Base-by-base conservation (phyloP, 2,888 invertebrate genomes). In the Theretra japonica region DNA sequence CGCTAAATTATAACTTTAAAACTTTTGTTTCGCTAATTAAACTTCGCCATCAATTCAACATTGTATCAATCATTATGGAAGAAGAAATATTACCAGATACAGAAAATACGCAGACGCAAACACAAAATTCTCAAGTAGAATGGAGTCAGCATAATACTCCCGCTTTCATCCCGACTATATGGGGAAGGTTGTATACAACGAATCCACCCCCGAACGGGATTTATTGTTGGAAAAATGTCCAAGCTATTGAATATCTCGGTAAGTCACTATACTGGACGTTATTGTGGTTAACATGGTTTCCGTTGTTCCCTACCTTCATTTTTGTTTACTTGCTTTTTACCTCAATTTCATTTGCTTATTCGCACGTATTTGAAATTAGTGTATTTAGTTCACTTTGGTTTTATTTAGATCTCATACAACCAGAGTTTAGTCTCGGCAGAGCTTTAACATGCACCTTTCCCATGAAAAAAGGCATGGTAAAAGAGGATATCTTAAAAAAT, bases 341-440 rank as follows among this genome's bases (percentile, higher is more conserved):
- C 25, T 59, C 25, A 19, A 30, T 17, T 53, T 30, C 19, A 33
- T 62, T 70, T 30, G n/a, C 50, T 50, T 25, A 33, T 25, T n/a
- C 11, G 28, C 17, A 65, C 28, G 19, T 57, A 30, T n/a, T 69
- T 33, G 23, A 21, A 8, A 2, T 25, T 50, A 33, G 23, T 58
- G 6, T 4, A 65, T 23, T 23, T 23, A 48, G 4, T 57, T 48
- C 48, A 68, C 57, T 71, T 65, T 65, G 25, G 57, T 70, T 50
- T 48, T 65, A 56, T 58, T 62, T 82, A 96, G 96, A 95, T 88
- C 88, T 96, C 71, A 88, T 89, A 41, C 91, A 94, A 71, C 85
- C 94, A 4, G 87, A 90, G 69, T 96, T 96, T 79, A 95, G 88
- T 33, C 82, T 95, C 70, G 96, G 96, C 71, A 89, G 96, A 76